These are phyloP conservation scores for Verasper variegatus DNA, from an alignment of 2,113 vertebrate genomes.

Conservation along the genomic window DNA sequence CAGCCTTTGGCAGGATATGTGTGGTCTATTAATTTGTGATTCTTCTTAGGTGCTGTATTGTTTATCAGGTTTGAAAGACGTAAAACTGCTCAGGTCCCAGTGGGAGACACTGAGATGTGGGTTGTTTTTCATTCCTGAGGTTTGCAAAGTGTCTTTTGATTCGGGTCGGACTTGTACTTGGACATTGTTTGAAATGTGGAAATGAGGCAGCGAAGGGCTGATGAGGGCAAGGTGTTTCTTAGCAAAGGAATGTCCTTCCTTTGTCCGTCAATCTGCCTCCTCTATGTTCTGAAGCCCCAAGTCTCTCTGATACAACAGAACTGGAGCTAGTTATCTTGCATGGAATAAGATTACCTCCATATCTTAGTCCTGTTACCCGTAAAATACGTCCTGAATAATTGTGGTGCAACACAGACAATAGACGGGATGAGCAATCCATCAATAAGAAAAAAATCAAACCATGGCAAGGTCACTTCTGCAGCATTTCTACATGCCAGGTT, in stretches of 20 bases:
- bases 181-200: slow-evolving; percentile 32
- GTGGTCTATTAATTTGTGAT: slow-evolving; percentile 69
- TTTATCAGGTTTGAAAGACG: slow-evolving; percentile 87
- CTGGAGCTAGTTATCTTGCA: background rate
- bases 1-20: slow-evolving; percentile 46
- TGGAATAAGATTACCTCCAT: slow-evolving; percentile 3
- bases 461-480: slow-evolving; percentile 55
- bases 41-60: slow-evolving; percentile 79
- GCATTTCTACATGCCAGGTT: background rate
- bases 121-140: slow-evolving; percentile 76
- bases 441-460: slow-evolving; percentile 17
- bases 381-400: slow-evolving; percentile 13
- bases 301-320: slow-evolving; percentile 13
- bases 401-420: slow-evolving; percentile 31
- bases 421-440: slow-evolving; percentile 43
- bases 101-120: slow-evolving; percentile 75
- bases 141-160: slow-evolving; percentile 79
- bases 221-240: slow-evolving; percentile 13
- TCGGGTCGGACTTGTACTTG: slow-evolving; percentile 48
- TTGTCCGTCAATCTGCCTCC: background rate
- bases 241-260: background rate
- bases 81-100: slow-evolving; percentile 84
- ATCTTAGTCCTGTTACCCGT: slow-evolving; percentile 9
- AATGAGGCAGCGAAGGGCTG: slow-evolving; percentile 11
- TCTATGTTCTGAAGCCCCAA: background rate